Base-by-base conservation (phyloP, 2,797 vertebrate genomes). In the Aselliscus stoliczkanus region DNA sequence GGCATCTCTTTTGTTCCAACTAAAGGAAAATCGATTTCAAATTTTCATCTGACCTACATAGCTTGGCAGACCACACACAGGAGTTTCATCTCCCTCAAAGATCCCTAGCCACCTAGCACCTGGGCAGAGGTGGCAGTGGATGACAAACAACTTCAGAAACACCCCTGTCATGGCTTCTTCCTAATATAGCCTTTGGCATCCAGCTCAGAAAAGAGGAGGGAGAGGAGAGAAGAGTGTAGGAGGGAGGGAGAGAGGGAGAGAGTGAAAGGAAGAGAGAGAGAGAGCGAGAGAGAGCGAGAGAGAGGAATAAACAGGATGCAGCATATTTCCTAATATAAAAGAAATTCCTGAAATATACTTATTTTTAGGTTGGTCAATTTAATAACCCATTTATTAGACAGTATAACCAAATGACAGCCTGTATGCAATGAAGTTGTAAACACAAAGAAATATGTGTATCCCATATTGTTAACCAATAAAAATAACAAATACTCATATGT, bases 311-410 rank as follows among this genome's bases (percentile, higher is more conserved):
- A 52, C n/a, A 88, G 5, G 73, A 64, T n/a, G 20, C 84, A 88
- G 70, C 1, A 65, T 39, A 56, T 64, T 88, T 72, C 79, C 72
- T 88, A 76, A 60, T 8, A 83, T 39, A 82, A 92, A 96, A 93
- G 37, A 90, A 92, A 95, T 79, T 58, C 85, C 69, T 62, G 31
- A 90, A 94, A 90, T 94, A 65, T 42, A 69, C 34, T 69, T 79
- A 70, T 83, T 88, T 97, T 96, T 81, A 83, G 76, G 73, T 23
- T 37, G 65, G 52, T 77, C 88, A 54, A 95, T 91, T 88, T 89
- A 95, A 87, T 90, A 87, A 80, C 58, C 92, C 94, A 82, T 94
- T 94, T 95, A 97, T 93, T 92, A 93, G 67, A 52, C 85, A 90
- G 37, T 69, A 72, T 37, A 96, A 47, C 87, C 76, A 70, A 83